phyloP scores from a whole-genome alignment of 2,888 invertebrate genomes.

The Julus scandinavius region DNA sequence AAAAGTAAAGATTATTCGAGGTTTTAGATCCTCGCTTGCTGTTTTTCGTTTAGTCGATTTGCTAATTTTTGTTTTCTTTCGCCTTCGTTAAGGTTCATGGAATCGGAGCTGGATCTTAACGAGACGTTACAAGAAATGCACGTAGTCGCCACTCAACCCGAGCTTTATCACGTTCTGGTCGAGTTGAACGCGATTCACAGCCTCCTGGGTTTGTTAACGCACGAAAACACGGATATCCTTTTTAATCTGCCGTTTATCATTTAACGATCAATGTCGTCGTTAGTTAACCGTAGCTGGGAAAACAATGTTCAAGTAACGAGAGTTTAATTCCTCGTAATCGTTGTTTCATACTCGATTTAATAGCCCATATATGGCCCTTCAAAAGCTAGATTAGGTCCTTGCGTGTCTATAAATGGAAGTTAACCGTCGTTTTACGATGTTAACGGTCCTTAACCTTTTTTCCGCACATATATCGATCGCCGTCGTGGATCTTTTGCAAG shows the following conservation, averaged over 20 bases:
- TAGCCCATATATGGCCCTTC: too few relatives aligned
- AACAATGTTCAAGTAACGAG: too few relatives aligned
- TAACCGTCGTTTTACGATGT: neutral
- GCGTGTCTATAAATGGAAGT: too few relatives aligned
- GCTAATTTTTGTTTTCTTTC: too few relatives aligned
- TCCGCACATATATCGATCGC: conserved; percentile 76
- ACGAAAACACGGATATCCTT: conserved; percentile 88
- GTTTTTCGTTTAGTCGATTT: too few relatives aligned
- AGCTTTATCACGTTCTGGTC: conserved; percentile 90
- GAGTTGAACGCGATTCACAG: conserved; percentile 90
- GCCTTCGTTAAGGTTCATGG: conserved; percentile 87
- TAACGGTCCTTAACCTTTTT: neutral
- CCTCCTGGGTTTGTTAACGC: conserved; percentile 89
- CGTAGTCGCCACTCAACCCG: conserved; percentile 93
- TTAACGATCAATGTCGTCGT: too few relatives aligned
- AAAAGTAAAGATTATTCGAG: conserved; percentile 73
- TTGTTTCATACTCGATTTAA: too few relatives aligned
- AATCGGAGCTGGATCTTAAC: conserved; percentile 94
- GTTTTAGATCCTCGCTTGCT: too few relatives aligned
- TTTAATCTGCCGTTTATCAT: conserved; percentile 5
- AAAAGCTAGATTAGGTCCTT: too few relatives aligned
- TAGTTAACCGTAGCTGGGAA: too few relatives aligned
- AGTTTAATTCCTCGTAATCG: too few relatives aligned
- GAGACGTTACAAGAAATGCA: conserved; percentile 90
- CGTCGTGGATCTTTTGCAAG: conserved; percentile 79